Evolutionary conservation across 2,888 invertebrate species (phyloP).

Genomic region (Cataglyphis cursor): DNA sequence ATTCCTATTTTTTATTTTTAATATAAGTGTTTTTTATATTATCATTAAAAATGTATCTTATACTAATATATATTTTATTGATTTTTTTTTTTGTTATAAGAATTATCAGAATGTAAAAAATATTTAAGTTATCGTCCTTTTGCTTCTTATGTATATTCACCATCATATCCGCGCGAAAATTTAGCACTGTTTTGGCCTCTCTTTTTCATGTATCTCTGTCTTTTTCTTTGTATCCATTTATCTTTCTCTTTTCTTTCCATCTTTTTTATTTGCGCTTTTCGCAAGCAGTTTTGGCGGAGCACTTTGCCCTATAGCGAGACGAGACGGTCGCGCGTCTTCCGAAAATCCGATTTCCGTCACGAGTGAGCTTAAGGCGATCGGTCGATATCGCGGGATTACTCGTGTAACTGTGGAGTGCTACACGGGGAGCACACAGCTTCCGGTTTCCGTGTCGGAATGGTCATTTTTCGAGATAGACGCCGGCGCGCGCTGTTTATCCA

Average conservation of each 20-base stretch:
- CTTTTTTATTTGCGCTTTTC: slow-evolving; percentile 23
- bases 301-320: slow-evolving; percentile 67
- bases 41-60: background rate
- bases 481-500: slow-evolving; percentile 34
- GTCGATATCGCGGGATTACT: slow-evolving; percentile 42
- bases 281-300: slow-evolving; percentile 45
- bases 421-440: slow-evolving; percentile 1
- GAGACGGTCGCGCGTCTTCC: slow-evolving; percentile 55
- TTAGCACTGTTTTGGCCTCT: background rate
- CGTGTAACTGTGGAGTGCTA: slow-evolving; percentile 29
- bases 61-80: background rate
- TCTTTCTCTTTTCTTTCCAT: slow-evolving; percentile 13
- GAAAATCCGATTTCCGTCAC: slow-evolving; percentile 71
- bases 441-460: slow-evolving; percentile 21
- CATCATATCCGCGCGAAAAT: slow-evolving; percentile 6
- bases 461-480: slow-evolving; percentile 41
- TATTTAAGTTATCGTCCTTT: slow-evolving; percentile 16
- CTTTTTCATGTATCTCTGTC: slow-evolving; percentile 7
- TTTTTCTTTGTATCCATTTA: slow-evolving; percentile 23
- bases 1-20: background rate
- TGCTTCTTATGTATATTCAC: slow-evolving; percentile 23
- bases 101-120: background rate
- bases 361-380: slow-evolving; percentile 44
- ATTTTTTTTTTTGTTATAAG: background rate
- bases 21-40: background rate